phyloP scores from a whole-genome alignment of 2,888 invertebrate species.

The Nomada fucata region DNA sequence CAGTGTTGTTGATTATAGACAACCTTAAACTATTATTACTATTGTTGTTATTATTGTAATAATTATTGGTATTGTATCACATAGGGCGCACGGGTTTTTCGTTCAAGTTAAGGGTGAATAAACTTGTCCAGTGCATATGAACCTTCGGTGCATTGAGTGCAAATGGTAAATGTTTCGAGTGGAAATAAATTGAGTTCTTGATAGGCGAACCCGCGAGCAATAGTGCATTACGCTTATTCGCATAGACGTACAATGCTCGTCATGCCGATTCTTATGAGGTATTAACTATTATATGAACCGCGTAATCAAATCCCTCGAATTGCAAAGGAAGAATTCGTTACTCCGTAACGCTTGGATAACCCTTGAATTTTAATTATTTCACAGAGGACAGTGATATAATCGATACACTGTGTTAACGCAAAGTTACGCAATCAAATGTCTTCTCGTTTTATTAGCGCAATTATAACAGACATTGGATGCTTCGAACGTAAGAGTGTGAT shows the following conservation, averaged over 20 bases:
- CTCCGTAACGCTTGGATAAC: neutral
- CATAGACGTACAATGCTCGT: neutral
- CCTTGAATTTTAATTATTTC: neutral
- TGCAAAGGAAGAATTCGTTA: neutral
- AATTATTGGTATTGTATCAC: no score
- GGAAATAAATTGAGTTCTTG: neutral
- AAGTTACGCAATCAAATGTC: neutral
- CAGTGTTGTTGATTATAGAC: no score
- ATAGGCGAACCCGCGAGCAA: neutral
- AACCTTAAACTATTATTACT: no score
- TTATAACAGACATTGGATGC: neutral
- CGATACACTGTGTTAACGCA: neutral
- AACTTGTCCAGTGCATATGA: neutral
- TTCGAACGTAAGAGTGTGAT: neutral
- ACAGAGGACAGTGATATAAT: neutral
- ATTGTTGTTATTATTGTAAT: no score
- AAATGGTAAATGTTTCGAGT: neutral
- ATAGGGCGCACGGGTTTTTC: neutral
- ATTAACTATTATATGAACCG: neutral
- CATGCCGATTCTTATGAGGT: no score
- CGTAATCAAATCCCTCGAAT: neutral
- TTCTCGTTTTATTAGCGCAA: no score
- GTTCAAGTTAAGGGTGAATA: neutral
- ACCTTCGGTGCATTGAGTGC: neutral
- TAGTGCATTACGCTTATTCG: neutral